phyloP scores from a whole-genome alignment of 2,113 vertebrate species.

The Pelvicachromis taeniatus region DNA sequence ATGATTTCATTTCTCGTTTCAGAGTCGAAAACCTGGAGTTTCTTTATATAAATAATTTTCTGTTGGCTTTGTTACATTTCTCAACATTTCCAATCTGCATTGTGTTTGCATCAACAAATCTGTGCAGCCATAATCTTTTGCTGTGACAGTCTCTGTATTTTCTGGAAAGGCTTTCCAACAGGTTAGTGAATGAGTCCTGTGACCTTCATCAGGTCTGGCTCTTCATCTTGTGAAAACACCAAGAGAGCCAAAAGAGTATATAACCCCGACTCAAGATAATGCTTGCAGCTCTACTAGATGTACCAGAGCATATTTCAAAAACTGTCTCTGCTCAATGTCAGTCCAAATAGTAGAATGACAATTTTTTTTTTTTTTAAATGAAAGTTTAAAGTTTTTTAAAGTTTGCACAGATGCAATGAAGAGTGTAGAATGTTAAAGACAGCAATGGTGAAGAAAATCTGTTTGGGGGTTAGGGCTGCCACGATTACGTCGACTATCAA shows the following conservation, averaged over 20 bases:
- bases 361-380: not conserved
- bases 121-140: not conserved
- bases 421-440: not conserved
- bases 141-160: not conserved
- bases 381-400: too few species aligned
- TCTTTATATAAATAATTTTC: not conserved
- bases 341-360: too few species aligned
- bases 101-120: not conserved
- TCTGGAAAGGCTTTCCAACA: not conserved
- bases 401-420: not conserved
- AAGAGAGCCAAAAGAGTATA: not conserved
- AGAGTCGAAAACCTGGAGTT: not conserved
- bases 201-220: not conserved
- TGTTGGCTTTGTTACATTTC: not conserved
- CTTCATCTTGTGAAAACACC: not conserved
- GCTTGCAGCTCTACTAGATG: not conserved
- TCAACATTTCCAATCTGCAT: not conserved
- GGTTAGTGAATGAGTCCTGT: not conserved
- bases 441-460: not conserved
- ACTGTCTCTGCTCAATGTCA: not conserved
- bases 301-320: not conserved
- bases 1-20: not conserved
- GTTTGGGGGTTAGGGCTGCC: too few species aligned
- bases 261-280: not conserved
- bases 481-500: too few species aligned